Conservation (phyloP, 1,140 invertebrate genomes). For the Venturia canescens region DNA sequence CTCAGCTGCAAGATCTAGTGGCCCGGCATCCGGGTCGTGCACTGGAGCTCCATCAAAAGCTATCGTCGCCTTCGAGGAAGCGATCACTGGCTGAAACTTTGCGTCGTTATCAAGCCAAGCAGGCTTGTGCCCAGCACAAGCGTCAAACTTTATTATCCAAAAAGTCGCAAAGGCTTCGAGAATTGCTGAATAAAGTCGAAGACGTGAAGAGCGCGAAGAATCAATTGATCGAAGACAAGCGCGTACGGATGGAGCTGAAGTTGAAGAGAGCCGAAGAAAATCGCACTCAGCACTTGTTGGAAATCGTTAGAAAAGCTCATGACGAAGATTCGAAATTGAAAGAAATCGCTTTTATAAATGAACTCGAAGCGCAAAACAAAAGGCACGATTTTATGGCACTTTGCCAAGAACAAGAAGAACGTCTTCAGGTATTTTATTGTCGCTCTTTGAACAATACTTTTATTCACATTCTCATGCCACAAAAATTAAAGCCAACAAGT, state of each 20-base stretch:
- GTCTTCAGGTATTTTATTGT: conserved; percentile 81
- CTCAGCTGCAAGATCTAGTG: conserved; percentile 86
- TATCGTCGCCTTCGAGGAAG: conserved; percentile 92
- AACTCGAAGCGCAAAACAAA: conserved; percentile 96
- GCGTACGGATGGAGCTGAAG: conserved; percentile 89
- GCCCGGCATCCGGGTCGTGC: conserved; percentile 92
- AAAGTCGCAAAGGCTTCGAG: conserved; percentile 90
- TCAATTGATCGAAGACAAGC: conserved; percentile 90
- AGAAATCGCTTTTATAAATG: conserved; percentile 98
- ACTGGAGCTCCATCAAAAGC: conserved; percentile 93
- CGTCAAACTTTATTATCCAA: conserved; percentile 89
- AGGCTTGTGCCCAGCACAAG: conserved; percentile 88
- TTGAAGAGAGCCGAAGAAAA: conserved; percentile 95
- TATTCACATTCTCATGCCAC: no score
- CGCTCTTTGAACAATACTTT: no score
- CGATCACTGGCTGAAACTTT: conserved; percentile 88
- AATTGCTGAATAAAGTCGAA: conserved; percentile 91
- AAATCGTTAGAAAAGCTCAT: conserved; percentile 95
- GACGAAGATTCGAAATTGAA: conserved; percentile 98
- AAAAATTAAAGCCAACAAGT: no score
- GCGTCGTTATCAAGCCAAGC: conserved; percentile 90
- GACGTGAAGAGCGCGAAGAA: conserved; percentile 92
- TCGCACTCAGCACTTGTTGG: conserved; percentile 86
- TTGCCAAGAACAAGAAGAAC: conserved; percentile 89
- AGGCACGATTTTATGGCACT: conserved; percentile 91